Evolutionary conservation across 2,888 invertebrate species (phyloP).

Genomic region (Hermaeophaga mercurialis): DNA sequence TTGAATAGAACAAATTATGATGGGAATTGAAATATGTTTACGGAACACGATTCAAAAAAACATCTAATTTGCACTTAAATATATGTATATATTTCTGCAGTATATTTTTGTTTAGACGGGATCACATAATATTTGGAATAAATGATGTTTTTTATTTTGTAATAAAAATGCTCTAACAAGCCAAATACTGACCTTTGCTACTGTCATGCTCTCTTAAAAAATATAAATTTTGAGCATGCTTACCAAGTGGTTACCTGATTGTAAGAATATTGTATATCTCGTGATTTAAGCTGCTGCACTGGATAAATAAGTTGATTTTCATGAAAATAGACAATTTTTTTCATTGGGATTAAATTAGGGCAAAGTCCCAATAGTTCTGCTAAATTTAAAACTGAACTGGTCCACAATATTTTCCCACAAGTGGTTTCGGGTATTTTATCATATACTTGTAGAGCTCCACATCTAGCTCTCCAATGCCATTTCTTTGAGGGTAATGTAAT

Average conservation of each 20-base stretch:
- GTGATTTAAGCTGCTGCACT: conserved; percentile 65
- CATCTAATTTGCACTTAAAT: too few species aligned
- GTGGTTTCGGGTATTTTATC: conserved; percentile 63
- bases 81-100: too few species aligned
- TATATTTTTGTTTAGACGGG: too few species aligned
- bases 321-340: conserved; percentile 76
- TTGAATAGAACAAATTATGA: too few species aligned
- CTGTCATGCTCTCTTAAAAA: neutral
- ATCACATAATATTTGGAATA: too few species aligned
- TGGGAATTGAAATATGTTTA: too few species aligned
- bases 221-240: conserved; percentile 27
- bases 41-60: too few species aligned
- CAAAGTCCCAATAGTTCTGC: conserved; percentile 72
- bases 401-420: conserved; percentile 65
- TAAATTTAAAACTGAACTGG: conserved; percentile 72
- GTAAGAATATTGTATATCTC: conserved; percentile 77
- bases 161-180: too few species aligned
- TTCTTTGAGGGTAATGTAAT: conserved; percentile 71
- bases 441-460: conserved; percentile 68
- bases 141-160: too few species aligned
- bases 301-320: conserved; percentile 79
- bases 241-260: conserved; percentile 76
- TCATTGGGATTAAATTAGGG: conserved; percentile 63
- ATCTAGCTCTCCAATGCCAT: conserved; percentile 79
- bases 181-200: too few species aligned